Base-by-base conservation (phyloP, 2,113 vertebrate species). In the Cavia porcellus region DNA sequence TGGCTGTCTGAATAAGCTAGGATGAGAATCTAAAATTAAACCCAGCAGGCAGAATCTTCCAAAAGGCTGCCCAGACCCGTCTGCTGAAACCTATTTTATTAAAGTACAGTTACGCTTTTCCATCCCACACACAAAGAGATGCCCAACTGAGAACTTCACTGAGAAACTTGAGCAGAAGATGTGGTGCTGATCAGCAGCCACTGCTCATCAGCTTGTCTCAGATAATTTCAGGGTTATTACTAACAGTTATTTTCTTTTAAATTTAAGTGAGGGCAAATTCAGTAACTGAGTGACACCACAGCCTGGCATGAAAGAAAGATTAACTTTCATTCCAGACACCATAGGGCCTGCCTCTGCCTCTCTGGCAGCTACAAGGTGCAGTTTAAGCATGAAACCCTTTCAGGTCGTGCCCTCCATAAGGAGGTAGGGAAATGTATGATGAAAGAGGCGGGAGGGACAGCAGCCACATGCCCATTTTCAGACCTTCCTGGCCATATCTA, bases 171-270 rank as follows among this genome's bases (percentile, higher is more conserved):
- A 4, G 83, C 93, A 62, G 24, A 25, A 89, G 72, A 5, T 13
- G 55, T 35, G 0, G 45, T 0, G 0, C 32, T 5, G 32, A 5
- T 8, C 32, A 17, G 2, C n/a, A n/a, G n/a, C n/a, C 2, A 1
- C 61, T 4, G 35, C 89, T 42, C 35, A 1, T 17, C 3, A 0
- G n/a, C 30, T 15, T 42, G 59, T 4, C 55, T 57, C 14, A 4
- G 83, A 47, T 66, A 75, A 81, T 52, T 70, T 82, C 24, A 17
- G 0, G 45, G 62, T 38, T 90, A 19, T 68, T 72, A 77, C n/a
- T n/a, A 32, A 32, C 1, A 52, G 35, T 22, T 35, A 10, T 70
- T 72, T 57, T 70, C 92, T 75, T 77, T 80, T 28, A 59, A 61
- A 47, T 47, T 50, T 42, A 66, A 92, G 42, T 32, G 35, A 59